A percentile compares a stretch with the other conserved stretches of the same genome.
Evolutionary conservation across 1,140 invertebrate genomes (phyloP).

Genomic region (Thaumetopoea pityocampa): DNA sequence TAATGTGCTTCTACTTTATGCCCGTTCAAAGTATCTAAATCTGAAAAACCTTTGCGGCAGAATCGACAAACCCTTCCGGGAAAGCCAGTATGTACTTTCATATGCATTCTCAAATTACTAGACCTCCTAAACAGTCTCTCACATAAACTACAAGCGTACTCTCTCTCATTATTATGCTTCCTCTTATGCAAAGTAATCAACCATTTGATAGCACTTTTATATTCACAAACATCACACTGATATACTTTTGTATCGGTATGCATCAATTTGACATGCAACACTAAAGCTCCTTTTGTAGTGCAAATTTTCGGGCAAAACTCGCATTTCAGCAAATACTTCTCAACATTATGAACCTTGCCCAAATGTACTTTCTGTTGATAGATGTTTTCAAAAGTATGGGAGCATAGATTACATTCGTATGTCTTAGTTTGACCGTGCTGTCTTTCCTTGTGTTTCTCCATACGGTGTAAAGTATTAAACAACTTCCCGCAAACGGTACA

Average conservation of each 20-base stretch:
- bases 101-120: slow-evolving; percentile 42
- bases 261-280: slow-evolving; percentile 33
- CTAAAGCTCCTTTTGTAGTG: slow-evolving; percentile 41
- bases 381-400: slow-evolving; percentile 25
- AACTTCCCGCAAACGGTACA: slow-evolving; percentile 35
- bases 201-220: slow-evolving; percentile 40
- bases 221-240: slow-evolving; percentile 45
- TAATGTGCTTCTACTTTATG: slow-evolving; percentile 39
- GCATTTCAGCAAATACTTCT: slow-evolving; percentile 44
- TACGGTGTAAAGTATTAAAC: slow-evolving; percentile 29
- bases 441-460: slow-evolving; percentile 33
- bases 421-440: slow-evolving; percentile 26
- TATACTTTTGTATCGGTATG: slow-evolving; percentile 34
- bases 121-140: slow-evolving; percentile 37
- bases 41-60: slow-evolving; percentile 34
- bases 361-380: slow-evolving; percentile 50
- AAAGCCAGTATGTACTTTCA: slow-evolving; percentile 46
- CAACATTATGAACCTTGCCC: slow-evolving; percentile 49
- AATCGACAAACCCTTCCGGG: slow-evolving; percentile 39
- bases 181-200: slow-evolving; percentile 43
- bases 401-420: slow-evolving; percentile 33
- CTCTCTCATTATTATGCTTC: slow-evolving; percentile 40
- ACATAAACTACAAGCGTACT: slow-evolving; percentile 40
- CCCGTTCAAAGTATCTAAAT: slow-evolving; percentile 26
- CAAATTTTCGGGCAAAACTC: slow-evolving; percentile 42